Evolutionary conservation across 2,113 vertebrate species (phyloP).

Genomic region (Epinephelus moara): DNA sequence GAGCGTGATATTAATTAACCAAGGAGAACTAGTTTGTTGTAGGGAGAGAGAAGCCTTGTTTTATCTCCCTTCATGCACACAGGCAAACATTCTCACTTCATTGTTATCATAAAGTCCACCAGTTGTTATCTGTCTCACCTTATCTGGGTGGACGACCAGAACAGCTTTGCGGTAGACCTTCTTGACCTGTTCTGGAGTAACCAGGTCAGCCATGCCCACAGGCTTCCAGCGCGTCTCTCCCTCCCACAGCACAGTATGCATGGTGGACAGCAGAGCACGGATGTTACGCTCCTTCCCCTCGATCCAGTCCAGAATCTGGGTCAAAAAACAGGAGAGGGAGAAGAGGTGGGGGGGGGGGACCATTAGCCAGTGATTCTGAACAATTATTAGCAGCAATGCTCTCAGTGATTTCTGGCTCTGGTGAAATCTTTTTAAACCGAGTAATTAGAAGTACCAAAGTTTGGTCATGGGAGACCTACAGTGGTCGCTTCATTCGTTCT

Average conservation of each 20-base stretch:
- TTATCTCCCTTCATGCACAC: background rate
- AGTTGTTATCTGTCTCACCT: constrained; percentile 85
- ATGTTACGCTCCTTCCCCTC: constrained; percentile 99
- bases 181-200: constrained; percentile 98
- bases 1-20: too few relatives aligned
- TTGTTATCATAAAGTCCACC: background rate
- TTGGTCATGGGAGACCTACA: constrained; percentile 46
- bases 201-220: constrained; percentile 98
- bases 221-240: constrained; percentile 98
- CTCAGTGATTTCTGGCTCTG: constrained; percentile 38
- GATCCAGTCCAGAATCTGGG: constrained; percentile 97
- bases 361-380: constrained; percentile 34
- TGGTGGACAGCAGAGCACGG: constrained; percentile 95
- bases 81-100: background rate
- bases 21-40: too few relatives aligned
- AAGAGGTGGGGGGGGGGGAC: background rate
- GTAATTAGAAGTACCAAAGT: constrained; percentile 44
- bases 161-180: constrained; percentile 96
- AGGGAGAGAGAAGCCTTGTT: background rate
- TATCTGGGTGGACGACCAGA: constrained; percentile 97
- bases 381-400: constrained; percentile 40
- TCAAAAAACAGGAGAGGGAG: constrained; percentile 33
- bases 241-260: constrained; percentile 98
- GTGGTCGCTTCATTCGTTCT: constrained; percentile 24
- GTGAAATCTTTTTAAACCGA: constrained; percentile 27